Evolutionary conservation across 2,888 invertebrate species (phyloP).

Genomic region (Mimachlamys varia): DNA sequence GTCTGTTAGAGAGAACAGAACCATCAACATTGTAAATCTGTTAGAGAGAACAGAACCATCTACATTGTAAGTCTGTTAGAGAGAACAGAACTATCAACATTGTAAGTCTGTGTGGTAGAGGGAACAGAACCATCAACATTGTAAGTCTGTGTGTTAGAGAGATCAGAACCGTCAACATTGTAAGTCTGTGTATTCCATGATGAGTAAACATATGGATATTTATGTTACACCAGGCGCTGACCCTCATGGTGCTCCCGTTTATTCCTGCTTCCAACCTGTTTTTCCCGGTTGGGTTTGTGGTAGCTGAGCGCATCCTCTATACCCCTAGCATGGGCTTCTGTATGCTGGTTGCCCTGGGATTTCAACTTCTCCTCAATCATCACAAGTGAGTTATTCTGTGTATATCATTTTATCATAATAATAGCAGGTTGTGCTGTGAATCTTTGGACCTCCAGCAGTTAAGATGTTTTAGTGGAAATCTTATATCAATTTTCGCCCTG

Average conservation of each 20-base stretch:
- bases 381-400: constrained; percentile 55
- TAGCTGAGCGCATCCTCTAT: constrained; percentile 96
- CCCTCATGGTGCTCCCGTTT: constrained; percentile 88
- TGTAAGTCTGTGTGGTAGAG: not conserved
- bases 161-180: not conserved
- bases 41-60: not conserved
- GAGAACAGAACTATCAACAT: not conserved
- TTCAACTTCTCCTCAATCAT: constrained; percentile 68
- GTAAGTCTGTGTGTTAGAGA: not conserved
- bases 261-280: constrained; percentile 97
- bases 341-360: constrained; percentile 90
- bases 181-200: not conserved
- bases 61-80: not conserved
- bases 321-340: constrained; percentile 99
- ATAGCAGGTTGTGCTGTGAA: not conserved
- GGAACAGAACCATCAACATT: not conserved
- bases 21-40: not conserved
- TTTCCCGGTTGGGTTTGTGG: constrained; percentile 98
- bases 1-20: not conserved
- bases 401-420: not conserved
- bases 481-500: too few relatives aligned
- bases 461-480: too few relatives aligned
- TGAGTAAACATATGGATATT: not conserved
- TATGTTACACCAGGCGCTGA: constrained; percentile 86
- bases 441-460: too few relatives aligned